phyloP scores from a whole-genome alignment of 2,113 vertebrate genomes.

The Cololabis saira region DNA sequence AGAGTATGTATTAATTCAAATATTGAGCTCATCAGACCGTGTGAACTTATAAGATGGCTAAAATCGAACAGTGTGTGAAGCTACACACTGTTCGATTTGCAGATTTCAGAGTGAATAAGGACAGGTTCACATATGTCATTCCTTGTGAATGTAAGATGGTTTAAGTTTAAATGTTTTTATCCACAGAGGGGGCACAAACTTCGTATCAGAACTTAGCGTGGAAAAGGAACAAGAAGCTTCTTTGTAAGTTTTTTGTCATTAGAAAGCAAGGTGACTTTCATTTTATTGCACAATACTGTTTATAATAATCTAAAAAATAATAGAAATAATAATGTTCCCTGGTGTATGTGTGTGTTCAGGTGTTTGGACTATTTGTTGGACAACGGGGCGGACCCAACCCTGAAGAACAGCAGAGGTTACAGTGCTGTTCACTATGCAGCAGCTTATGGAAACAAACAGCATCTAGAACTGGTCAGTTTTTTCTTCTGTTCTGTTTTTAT shows the following conservation, averaged over 20 bases:
- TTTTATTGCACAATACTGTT: not conserved
- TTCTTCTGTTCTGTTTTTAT: not conserved
- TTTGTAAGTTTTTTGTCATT: slow-evolving; percentile 83
- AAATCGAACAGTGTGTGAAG: no score
- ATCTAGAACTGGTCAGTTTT: slow-evolving; percentile 91
- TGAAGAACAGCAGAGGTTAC: slow-evolving; percentile 93
- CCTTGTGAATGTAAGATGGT: not conserved
- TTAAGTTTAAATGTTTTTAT: slow-evolving; percentile 1
- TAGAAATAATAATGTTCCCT: not conserved
- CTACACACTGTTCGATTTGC: no score
- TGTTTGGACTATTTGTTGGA: slow-evolving; percentile 95
- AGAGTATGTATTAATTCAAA: no score
- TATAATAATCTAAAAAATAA: not conserved
- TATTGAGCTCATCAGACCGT: no score
- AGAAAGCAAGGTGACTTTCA: not conserved
- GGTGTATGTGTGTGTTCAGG: slow-evolving; percentile 71
- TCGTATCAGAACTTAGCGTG: slow-evolving; percentile 78
- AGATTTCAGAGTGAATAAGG: no score
- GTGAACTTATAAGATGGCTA: no score
- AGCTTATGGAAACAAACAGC: slow-evolving; percentile 94
- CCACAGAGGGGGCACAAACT: slow-evolving; percentile 82
- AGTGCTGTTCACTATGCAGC: slow-evolving; percentile 97
- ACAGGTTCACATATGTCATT: no score
- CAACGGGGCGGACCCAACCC: slow-evolving; percentile 92
- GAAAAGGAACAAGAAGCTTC: slow-evolving; percentile 91